Evolutionary conservation across 2,888 invertebrate genomes (phyloP), one percentile per base, ranked within the genome.

Genomic region (Cordilura impudica): DNA sequence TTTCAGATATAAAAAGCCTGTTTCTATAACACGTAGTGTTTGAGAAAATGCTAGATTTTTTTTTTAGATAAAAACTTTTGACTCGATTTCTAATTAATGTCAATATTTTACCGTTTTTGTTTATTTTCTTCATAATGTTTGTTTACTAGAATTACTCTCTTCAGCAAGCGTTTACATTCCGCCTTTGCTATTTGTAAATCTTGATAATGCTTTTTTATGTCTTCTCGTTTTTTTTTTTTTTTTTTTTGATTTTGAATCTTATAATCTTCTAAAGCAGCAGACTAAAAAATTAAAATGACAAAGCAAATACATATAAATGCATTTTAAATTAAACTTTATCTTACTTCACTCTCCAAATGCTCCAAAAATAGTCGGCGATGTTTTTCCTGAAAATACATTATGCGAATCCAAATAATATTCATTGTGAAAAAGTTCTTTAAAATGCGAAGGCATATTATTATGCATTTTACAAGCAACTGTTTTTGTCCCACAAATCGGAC

Each of bases 351-450:
- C 0, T 45, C 39, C 12, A 85, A 83, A n/a, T 84, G 74, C 10
- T 45, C 61, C 4, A 82, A 19, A 35, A 86, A 84, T 51, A 82
- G 82, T 2, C 70, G 67, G 0, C 81, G 79, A 60, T 88, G 85
- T 3, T 56, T 74, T 3, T 47, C 47, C 45, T 88, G 88, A 73
- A 88, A 88, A 2, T 26, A 43, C 18, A 82, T 39, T 14, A 86
- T 73, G 1, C 65, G 39, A 1, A 75, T 86, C 82, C 0, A 6
- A 23, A 83, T 83, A 88, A 0, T 86, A 86, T 39, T 84, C 81
- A 5, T 89, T 87, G 72, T 88, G 88, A 47, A 88, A 86, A 12
- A 86, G 78, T 10, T 84, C 81, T 35, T 88, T 88, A 0, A 86
- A 73, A 70, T 83, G 84, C 10, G 67, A 14, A 1, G 86, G 83